Evolutionary conservation across 2,797 vertebrate genomes (phyloP).

Genomic region (Pagetopsis macropterus): DNA sequence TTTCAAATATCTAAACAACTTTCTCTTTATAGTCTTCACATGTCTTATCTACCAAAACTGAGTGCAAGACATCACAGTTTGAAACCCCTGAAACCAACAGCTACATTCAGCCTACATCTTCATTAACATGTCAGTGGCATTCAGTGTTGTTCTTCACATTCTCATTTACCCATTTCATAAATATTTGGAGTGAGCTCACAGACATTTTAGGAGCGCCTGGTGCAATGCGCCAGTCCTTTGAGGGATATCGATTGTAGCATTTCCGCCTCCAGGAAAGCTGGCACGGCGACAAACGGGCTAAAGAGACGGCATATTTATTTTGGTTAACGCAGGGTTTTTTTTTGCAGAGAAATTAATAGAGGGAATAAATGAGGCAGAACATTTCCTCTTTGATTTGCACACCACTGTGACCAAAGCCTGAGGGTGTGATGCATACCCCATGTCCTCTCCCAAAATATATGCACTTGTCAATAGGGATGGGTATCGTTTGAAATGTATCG

Average conservation of each 20-base stretch:
- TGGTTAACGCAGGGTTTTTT: constrained; percentile 40
- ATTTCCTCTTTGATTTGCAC: constrained; percentile 25
- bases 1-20: constrained; percentile 17
- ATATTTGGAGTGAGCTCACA: constrained; percentile 44
- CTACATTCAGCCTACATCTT: constrained; percentile 22
- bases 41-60: constrained; percentile 11
- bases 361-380: constrained; percentile 43
- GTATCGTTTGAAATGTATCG: no score
- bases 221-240: constrained; percentile 43
- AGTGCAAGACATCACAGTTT: constrained; percentile 4
- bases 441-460: constrained; percentile 21
- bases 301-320: constrained; percentile 47
- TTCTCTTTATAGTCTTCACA: not conserved
- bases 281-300: constrained; percentile 38
- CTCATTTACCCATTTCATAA: constrained; percentile 33
- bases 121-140: constrained; percentile 28
- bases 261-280: constrained; percentile 54
- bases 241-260: constrained; percentile 44
- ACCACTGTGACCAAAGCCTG: constrained; percentile 29
- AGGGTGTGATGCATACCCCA: not conserved
- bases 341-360: constrained; percentile 54
- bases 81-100: not conserved
- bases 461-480: not conserved
- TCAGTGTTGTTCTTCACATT: constrained; percentile 18
- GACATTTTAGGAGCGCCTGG: constrained; percentile 25